These are phyloP conservation scores for Melanotus villosus DNA, from an alignment of 2,888 invertebrate species.

Conservation along the genomic window DNA sequence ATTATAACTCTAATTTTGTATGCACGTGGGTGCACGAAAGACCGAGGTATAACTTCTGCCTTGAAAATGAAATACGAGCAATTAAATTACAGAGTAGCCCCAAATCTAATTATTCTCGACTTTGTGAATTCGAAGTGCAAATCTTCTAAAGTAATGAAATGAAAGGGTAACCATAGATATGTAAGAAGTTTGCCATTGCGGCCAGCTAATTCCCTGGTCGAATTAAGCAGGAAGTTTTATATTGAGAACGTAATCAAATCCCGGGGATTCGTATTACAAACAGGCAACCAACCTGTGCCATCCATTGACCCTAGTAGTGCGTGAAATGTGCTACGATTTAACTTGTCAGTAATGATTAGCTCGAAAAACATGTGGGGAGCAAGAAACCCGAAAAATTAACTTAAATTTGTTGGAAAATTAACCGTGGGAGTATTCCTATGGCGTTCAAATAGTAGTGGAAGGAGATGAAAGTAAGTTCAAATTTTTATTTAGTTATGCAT, in stretches of 20 bases:
- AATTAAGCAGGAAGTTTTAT: constrained; percentile 15
- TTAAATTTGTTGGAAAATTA: no score
- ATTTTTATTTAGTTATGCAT: no score
- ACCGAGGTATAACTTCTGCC: not conserved
- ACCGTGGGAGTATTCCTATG: no score
- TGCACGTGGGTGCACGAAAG: not conserved
- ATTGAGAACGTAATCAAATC: constrained; percentile 2
- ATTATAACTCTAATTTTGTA: not conserved
- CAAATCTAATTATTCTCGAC: constrained; percentile 16
- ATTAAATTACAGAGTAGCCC: constrained; percentile 15
- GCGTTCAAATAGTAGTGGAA: no score
- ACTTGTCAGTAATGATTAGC: not conserved
- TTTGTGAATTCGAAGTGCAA: constrained; percentile 11
- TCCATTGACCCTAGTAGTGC: not conserved
- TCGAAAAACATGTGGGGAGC: no score
- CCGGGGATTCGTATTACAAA: not conserved
- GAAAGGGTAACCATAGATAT: constrained; percentile 22
- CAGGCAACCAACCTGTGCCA: constrained; percentile 2
- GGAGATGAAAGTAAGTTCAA: no score
- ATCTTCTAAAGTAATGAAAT: constrained; percentile 11
- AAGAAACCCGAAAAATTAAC: no score
- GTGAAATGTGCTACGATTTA: not conserved
- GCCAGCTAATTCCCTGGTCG: constrained; percentile 1
- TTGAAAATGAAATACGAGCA: constrained; percentile 10
- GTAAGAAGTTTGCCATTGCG: not conserved